These are phyloP conservation scores for Trachythela sp. DNA, from an alignment of 64 coral and sea anemone genomes.

Conservation along the genomic window DNA sequence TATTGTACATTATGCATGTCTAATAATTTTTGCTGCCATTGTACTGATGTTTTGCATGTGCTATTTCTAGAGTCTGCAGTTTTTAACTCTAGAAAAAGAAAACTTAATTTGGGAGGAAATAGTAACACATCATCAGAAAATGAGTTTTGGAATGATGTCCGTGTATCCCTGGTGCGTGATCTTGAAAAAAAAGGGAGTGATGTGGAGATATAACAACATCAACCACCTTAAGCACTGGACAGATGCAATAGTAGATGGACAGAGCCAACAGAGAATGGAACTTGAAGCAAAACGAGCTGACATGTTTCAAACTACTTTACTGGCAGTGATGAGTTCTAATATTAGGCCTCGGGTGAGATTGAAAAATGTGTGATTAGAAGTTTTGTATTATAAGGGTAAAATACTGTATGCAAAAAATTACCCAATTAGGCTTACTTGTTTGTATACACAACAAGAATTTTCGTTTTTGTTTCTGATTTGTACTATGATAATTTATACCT, in stretches of 20 bases:
- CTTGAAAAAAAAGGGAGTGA: slow-evolving; percentile 34
- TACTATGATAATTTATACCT: too few relatives aligned
- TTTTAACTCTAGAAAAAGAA: not conserved
- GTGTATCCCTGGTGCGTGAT: slow-evolving; percentile 27
- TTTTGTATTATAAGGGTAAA: too few relatives aligned
- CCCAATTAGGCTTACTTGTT: too few relatives aligned
- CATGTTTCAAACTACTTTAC: slow-evolving; percentile 32
- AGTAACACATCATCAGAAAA: slow-evolving; percentile 19
- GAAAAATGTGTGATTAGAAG: not conserved
- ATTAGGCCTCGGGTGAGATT: not conserved
- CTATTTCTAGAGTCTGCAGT: not conserved
- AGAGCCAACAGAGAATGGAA: slow-evolving; percentile 47
- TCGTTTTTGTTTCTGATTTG: too few relatives aligned
- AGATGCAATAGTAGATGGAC: slow-evolving; percentile 22
- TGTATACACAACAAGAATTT: too few relatives aligned
- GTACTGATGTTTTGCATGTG: too few relatives aligned
- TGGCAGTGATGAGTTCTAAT: slow-evolving; percentile 9
- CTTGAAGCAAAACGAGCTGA: slow-evolving; percentile 39
- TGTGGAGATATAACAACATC: slow-evolving; percentile 33
- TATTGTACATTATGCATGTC: too few relatives aligned
- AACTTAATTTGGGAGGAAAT: slow-evolving; percentile 8
- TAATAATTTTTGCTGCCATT: too few relatives aligned
- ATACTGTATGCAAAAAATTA: too few relatives aligned
- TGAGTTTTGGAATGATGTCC: slow-evolving; percentile 43
- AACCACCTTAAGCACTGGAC: slow-evolving; percentile 52